Evolutionary conservation across 2,113 vertebrate genomes (phyloP).

Genomic region (Alectura lathami): DNA sequence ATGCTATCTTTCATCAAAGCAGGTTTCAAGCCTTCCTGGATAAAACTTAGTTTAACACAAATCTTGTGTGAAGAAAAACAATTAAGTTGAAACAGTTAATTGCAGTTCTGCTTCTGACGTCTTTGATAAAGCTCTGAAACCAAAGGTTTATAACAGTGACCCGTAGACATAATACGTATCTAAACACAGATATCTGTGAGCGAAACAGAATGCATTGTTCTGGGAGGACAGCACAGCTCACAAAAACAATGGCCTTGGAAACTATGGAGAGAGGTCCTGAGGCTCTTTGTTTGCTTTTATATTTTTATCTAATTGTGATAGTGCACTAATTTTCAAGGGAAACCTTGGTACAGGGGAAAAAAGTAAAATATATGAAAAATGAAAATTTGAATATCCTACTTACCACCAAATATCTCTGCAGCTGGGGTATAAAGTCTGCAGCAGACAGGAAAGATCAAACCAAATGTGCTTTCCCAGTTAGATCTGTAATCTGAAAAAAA

Average conservation of each 20-base stretch:
- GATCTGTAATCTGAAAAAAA: neutral
- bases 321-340: neutral
- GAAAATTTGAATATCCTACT: neutral
- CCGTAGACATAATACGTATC: neutral
- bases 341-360: neutral
- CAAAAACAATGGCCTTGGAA: neutral
- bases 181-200: neutral
- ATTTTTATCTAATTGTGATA: neutral
- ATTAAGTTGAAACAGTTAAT: neutral
- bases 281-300: neutral
- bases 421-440: neutral
- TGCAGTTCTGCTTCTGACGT: neutral
- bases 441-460: neutral
- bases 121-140: conserved; percentile 24
- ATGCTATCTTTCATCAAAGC: neutral
- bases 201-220: neutral
- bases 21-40: neutral
- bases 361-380: neutral
- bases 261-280: neutral
- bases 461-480: neutral
- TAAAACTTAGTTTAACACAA: neutral
- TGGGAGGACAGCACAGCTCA: neutral
- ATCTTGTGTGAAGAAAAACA: neutral
- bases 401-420: neutral
- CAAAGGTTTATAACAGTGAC: neutral